Evolutionary conservation across 1,140 invertebrate genomes (phyloP), one percentile per base, ranked within the genome.

Genomic region (Pogonomyrmex barbatus): DNA sequence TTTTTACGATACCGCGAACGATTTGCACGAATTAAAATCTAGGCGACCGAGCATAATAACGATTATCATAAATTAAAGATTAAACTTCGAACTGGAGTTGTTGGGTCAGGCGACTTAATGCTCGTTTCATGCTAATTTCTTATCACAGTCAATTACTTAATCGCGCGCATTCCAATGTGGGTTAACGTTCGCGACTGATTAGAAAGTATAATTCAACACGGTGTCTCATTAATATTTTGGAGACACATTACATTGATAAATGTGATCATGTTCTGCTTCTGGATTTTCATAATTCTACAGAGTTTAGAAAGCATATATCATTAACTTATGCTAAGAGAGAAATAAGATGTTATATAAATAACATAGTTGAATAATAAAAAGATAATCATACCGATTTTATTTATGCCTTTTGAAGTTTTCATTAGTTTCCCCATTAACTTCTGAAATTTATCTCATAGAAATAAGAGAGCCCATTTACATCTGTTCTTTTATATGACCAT

Each of bases 51-150:
- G 88, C 60, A 70, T 70, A 89, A 89, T 89, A 89, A 89, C 88
- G 88, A 88, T 89, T 89, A 89, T 79, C 88, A 84, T 89, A 89
- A 89, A 89, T 89, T 89, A 89, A 78, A 83, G 73, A 78, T 89
- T 89, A 89, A 56, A 87, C 54, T 63, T 77, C 75, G 17, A 75
- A 30, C 42, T 24, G 67, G 10, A 14, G 17, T 42, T 67, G 70
- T 45, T 62, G 73, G 78, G 89, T 87, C 88, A 77, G 71, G 33
- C 65, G 62, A 78, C 85, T 58, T 87, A 87, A 89, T 87, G 88
- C 50, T 14, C 47, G 73, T 89, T 87, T 76, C 73, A 89, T 89
- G 88, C 73, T 89, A 89, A 89, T 89, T 89, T 89, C 87, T 89
- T 89, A 89, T 89, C 84, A 79, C 50, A 9, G 56, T 47, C 87